Evolutionary conservation across 2,888 invertebrate genomes (phyloP), one percentile per base, ranked within the genome.

Genomic region (Axea sp.): DNA sequence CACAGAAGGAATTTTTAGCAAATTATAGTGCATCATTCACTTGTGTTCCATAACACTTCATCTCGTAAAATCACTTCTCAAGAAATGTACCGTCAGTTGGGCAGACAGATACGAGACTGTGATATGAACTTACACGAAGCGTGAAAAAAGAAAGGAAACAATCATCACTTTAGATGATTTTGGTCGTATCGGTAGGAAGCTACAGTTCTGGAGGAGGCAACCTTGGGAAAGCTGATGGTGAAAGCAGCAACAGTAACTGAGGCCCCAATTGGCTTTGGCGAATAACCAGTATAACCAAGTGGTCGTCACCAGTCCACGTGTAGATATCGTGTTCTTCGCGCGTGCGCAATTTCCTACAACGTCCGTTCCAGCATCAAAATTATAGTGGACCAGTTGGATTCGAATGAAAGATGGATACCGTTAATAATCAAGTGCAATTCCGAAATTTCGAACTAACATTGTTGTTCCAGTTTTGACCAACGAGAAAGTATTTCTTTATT

Each of bases 141-240:
- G 31, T 71, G 67, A 72, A 75, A 65, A 75, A 69, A 73, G 76
- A 51, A 77, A 67, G 75, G 55, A 75, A 76, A 55, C 35, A 37
- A 43, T 28, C 62, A 30, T 60, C 39, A 45, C 51, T 64, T 68
- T 60, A 75, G 72, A 76, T 73, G 72, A 53, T 49, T 73, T 72
- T 31, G 47, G 76, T 49, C 53, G 55, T 41, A 37, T 49, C 60
- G 55, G 35, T 68, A 77, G 77, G 72, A 77, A 77, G 75, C 71
- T 37, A 74, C 74, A 76, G 75, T 11, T 43, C 26, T 14, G 35
- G 72, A 59, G 73, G 75, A 76, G 69, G 53, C 65, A 73, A 73
- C 77, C 69, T 77, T 79, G 86, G 83, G 86, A 86, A 86, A 86
- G 86, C 84, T 83, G 81, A 80, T 76, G 86, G 86, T 86, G 86